A percentile compares a stretch with the other conserved stretches of the same genome.
Evolutionary conservation across 2,888 invertebrate species (phyloP).

Genomic region (Celastrina argiolus): DNA sequence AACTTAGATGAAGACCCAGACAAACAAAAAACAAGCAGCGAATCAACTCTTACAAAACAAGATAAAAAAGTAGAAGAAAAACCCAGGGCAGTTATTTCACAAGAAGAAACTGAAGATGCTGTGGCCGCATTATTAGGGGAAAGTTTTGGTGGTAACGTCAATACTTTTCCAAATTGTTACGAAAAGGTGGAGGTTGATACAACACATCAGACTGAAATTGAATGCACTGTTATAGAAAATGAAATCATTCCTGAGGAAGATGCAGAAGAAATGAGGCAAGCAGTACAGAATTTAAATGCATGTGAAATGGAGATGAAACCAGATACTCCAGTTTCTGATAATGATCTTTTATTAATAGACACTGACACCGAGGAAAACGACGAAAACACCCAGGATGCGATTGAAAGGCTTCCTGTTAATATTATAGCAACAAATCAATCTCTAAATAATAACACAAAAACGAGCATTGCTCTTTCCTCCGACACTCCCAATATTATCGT

Average conservation of each 20-base stretch:
- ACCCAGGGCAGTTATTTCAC: conserved; percentile 89
- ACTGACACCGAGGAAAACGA: conserved; percentile 89
- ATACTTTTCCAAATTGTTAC: conserved; percentile 75
- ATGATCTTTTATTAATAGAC: conserved; percentile 89
- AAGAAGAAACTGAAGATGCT: conserved; percentile 95
- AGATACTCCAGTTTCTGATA: conserved; percentile 90
- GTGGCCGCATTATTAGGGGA: conserved; percentile 92
- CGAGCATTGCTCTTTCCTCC: conserved; percentile 55
- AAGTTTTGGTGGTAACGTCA: conserved; percentile 84
- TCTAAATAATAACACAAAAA: conserved; percentile 44
- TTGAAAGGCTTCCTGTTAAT: conserved; percentile 59
- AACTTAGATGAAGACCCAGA: conserved; percentile 63
- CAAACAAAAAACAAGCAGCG: conserved; percentile 47
- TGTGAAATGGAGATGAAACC: conserved; percentile 86
- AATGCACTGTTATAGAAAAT: conserved; percentile 61
- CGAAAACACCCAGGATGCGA: conserved; percentile 70
- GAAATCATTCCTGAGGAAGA: conserved; percentile 83
- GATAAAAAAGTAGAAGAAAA: conserved; percentile 84
- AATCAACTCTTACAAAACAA: conserved; percentile 51
- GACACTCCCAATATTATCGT: conserved; percentile 60
- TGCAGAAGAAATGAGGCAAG: conserved; percentile 90
- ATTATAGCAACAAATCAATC: conserved; percentile 58
- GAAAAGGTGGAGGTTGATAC: conserved; percentile 70
- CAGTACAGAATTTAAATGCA: conserved; percentile 87
- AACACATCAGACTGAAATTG: conserved; percentile 61